Evolutionary conservation across 64 coral and sea anemone species (phyloP).

Genomic region (Montipora sp.): DNA sequence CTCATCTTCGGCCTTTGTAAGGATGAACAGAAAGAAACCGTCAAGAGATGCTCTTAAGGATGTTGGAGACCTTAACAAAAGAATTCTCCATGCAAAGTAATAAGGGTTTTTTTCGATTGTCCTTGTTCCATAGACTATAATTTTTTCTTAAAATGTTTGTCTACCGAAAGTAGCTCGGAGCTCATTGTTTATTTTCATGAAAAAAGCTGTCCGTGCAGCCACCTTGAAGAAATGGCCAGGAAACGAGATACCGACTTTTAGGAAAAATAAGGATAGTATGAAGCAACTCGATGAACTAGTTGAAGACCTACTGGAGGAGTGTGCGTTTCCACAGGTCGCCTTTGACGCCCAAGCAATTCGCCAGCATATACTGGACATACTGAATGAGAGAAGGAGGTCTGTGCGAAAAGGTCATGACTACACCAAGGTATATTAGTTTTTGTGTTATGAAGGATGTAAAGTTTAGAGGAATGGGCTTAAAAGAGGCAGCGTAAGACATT

Average conservation of each 20-base stretch:
- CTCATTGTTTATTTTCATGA: neutral
- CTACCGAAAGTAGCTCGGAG: neutral
- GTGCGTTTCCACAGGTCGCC: no score
- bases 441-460: no score
- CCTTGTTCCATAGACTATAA: neutral
- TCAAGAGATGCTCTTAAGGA: conserved; percentile 5
- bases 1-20: neutral
- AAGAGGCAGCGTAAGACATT: no score
- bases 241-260: neutral
- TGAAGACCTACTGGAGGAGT: no score
- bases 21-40: neutral
- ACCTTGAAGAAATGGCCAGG: neutral
- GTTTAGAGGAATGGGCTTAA: no score
- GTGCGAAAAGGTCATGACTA: no score
- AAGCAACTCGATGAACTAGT: neutral
- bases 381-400: no score
- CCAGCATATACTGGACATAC: no score
- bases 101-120: neutral
- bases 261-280: no score
- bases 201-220: neutral
- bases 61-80: neutral
- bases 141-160: neutral
- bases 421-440: no score
- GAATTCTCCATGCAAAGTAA: neutral
- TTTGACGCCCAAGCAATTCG: no score